Evolutionary conservation across 2,888 invertebrate species (phyloP).

Genomic region (Heliconius sara): DNA sequence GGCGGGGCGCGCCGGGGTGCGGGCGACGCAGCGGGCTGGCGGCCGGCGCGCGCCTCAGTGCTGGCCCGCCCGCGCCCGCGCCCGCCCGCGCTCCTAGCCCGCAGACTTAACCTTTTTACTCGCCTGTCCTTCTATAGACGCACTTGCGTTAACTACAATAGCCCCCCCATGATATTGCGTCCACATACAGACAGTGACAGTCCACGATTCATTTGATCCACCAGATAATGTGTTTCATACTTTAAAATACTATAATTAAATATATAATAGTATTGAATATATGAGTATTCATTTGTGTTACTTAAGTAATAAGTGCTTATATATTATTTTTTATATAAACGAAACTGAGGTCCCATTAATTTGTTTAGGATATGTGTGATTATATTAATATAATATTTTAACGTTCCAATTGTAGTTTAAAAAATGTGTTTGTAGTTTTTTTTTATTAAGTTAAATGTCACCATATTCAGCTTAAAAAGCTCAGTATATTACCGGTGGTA

Average conservation of each 20-base stretch:
- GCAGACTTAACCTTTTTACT: conserved; percentile 75
- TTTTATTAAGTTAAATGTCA: background rate
- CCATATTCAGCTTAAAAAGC: conserved; percentile 21
- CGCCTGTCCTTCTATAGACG: conserved; percentile 61
- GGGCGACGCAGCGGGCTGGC: conserved; percentile 56
- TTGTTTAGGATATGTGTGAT: background rate
- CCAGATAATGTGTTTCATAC: conserved; percentile 35
- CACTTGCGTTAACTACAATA: conserved; percentile 63
- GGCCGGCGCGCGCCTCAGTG: conserved; percentile 80
- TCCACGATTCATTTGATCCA: background rate
- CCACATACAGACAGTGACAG: conserved; percentile 32
- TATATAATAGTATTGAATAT: conserved; percentile 2
- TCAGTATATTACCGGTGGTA: conserved; percentile 55
- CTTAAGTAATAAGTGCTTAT: conserved; percentile 1
- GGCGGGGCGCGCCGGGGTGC: conserved; percentile 39
- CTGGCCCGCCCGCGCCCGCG: conserved; percentile 80
- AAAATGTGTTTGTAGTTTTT: conserved; percentile 16
- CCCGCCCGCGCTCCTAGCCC: conserved; percentile 74
- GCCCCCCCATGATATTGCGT: conserved; percentile 44
- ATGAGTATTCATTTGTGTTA: background rate
- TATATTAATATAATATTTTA: background rate
- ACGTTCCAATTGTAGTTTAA: background rate
- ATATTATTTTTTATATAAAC: background rate
- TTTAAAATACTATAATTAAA: conserved; percentile 12
- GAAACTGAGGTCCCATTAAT: background rate